Base-by-base conservation (phyloP, 2,888 invertebrate species). In the Ashinkailepas kermadecensis region DNA sequence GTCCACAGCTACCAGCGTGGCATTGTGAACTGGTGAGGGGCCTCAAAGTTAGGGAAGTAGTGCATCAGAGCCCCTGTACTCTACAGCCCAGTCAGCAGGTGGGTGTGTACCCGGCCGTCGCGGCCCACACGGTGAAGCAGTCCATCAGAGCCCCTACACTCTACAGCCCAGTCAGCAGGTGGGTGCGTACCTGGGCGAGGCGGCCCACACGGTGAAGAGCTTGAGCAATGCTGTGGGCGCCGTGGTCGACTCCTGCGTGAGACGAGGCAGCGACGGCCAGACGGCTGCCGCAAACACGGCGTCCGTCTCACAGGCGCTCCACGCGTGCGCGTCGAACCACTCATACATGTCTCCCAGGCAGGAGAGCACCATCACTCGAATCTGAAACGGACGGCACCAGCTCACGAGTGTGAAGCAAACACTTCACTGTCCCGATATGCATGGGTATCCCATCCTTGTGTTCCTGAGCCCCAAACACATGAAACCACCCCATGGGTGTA, bases 171-270 rank as follows among this genome's bases (percentile, higher is more conserved):
- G 39, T 39, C 39, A 39, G 39, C 39, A 39, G 39, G 39, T 4
- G 59, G 11, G 11, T 59, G n/a, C 83, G 84, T 86, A 89, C 87
- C 93, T 91, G 0, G 94, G 92, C 87, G 94, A 92, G 81, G 91
- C 90, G 84, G 94, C 92, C 95, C 96, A 97, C 1, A 90, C 89
- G 58, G 91, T 89, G 39, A 97, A 89, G n/a, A 97, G 88, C 87
- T 93, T 94, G 25, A 97, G 87, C 81, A 97, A 88, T 0, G 58
- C 79, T 1, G 96, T 95, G 0, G 96, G 95, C 85, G 92, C 93
- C 85, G 94, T 92, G 82, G 95, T 91, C 15, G 95, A 93, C 86
- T 97, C 96, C 80, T 91, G 89, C 0, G 93, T 91, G 23, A 97
- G 87, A 86, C 93, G 94, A 18, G 90, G 89, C 82, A 95, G 88